A percentile compares a stretch with the other conserved stretches of the same genome.
These are phyloP conservation scores for Drosophila colorata DNA, from an alignment of 2,888 invertebrate species.

Conservation along the genomic window DNA sequence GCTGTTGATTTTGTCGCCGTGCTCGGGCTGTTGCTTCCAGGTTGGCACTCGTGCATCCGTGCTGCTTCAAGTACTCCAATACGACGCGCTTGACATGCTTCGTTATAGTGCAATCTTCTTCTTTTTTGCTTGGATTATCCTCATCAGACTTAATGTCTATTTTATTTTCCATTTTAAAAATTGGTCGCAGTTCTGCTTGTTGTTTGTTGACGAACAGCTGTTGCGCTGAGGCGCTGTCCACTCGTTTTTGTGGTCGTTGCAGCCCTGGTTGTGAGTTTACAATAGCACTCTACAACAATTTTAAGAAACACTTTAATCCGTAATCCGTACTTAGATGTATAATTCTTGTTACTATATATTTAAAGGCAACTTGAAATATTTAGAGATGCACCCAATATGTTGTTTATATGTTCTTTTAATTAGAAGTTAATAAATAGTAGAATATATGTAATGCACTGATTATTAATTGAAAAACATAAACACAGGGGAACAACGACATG, in stretches of 20 bases:
- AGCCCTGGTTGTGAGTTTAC: conserved; percentile 40
- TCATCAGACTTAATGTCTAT: conserved; percentile 11
- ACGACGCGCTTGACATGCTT: conserved; percentile 3
- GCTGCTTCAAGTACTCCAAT: conserved; percentile 29
- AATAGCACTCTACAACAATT: neutral
- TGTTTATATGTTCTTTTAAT: too few species aligned
- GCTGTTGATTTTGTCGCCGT: conserved; percentile 4
- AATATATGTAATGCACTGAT: too few species aligned
- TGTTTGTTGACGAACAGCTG: conserved; percentile 54
- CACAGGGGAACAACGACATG: too few species aligned
- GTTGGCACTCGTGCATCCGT: conserved; percentile 45
- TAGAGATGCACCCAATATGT: too few species aligned
- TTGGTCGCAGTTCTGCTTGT: neutral
- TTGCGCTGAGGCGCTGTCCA: conserved; percentile 15
- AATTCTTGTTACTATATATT: neutral
- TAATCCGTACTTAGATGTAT: too few species aligned
- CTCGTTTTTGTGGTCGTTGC: neutral
- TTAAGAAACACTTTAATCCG: neutral
- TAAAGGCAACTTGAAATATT: neutral
- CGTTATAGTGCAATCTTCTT: neutral
- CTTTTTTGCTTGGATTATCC: neutral
- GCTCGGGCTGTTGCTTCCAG: conserved; percentile 21
- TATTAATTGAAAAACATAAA: too few species aligned
- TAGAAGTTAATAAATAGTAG: too few species aligned
- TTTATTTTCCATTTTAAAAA: conserved; percentile 18